These are phyloP conservation scores for Netelia inedita DNA, from an alignment of 2,888 invertebrate species.

Conservation along the genomic window DNA sequence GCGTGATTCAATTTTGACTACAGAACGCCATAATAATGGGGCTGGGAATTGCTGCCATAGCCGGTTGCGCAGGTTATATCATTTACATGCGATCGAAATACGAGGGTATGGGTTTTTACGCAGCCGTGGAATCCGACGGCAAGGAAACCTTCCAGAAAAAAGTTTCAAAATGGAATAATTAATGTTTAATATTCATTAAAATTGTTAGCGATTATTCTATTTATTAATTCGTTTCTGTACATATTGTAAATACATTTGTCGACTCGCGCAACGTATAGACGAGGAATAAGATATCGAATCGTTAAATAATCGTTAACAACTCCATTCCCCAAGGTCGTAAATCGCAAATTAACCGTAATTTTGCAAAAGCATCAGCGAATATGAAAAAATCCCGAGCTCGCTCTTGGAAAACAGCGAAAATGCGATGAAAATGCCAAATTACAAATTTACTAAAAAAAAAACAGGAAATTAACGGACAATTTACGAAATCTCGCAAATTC, in stretches of 20 bases:
- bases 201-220: constrained; percentile 45
- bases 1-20: constrained; percentile 80
- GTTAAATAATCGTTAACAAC: not conserved
- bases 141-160: constrained; percentile 91
- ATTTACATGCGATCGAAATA: constrained; percentile 94
- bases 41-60: constrained; percentile 91
- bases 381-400: too few relatives aligned
- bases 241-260: constrained; percentile 54
- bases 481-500: constrained; percentile 1
- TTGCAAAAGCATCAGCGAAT: not conserved
- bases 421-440: too few relatives aligned
- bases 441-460: too few relatives aligned
- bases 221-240: constrained; percentile 41
- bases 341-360: not conserved
- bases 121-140: constrained; percentile 92
- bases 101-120: constrained; percentile 92
- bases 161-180: constrained; percentile 91
- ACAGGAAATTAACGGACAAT: not conserved
- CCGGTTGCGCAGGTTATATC: constrained; percentile 92
- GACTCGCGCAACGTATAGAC: not conserved
- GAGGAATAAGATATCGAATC: constrained; percentile 24
- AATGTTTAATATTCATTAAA: constrained; percentile 6
- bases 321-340: constrained; percentile 14
- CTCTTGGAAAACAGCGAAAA: too few relatives aligned
- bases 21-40: constrained; percentile 96